Evolutionary conservation across 2,888 invertebrate genomes (phyloP).

Genomic region (Pandemis cinnamomeana): DNA sequence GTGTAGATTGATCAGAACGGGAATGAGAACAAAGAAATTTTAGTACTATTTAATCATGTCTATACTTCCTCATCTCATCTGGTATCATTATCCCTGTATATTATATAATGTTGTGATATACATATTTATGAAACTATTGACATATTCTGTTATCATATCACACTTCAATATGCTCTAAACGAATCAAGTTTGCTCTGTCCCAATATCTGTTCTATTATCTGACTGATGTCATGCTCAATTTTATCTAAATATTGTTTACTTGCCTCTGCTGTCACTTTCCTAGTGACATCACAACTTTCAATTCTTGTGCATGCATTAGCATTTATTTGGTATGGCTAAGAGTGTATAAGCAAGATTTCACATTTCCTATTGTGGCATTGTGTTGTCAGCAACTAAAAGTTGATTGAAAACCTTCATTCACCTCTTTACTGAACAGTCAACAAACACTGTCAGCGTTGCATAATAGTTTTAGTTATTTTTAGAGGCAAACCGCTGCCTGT

Average conservation of each 20-base stretch:
- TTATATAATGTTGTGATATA: neutral
- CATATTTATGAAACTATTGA: neutral
- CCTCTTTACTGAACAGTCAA: neutral
- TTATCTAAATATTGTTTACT: neutral
- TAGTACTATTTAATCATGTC: neutral
- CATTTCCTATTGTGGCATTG: slow-evolving; percentile 7
- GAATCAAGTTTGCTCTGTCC: neutral
- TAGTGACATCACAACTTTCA: slow-evolving; percentile 23
- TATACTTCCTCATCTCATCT: neutral
- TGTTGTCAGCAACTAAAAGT: neutral
- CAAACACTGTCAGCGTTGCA: slow-evolving; percentile 7
- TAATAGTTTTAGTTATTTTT: slow-evolving; percentile 11
- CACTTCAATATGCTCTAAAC: neutral
- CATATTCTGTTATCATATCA: neutral
- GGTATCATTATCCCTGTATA: neutral
- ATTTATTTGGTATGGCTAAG: slow-evolving; percentile 1
- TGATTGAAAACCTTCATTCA: slow-evolving; percentile 14
- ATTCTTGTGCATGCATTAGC: slow-evolving; percentile 25
- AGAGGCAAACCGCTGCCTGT: neutral
- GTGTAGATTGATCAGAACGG: neutral
- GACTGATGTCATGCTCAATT: slow-evolving; percentile 3
- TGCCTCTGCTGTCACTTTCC: slow-evolving; percentile 12
- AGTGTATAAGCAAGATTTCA: slow-evolving; percentile 8
- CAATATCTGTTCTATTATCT: neutral
- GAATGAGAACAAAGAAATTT: neutral